Evolutionary conservation across 2,113 vertebrate species (phyloP), one percentile per base, ranked within the genome.

Genomic region (Bufo bufo): DNA sequence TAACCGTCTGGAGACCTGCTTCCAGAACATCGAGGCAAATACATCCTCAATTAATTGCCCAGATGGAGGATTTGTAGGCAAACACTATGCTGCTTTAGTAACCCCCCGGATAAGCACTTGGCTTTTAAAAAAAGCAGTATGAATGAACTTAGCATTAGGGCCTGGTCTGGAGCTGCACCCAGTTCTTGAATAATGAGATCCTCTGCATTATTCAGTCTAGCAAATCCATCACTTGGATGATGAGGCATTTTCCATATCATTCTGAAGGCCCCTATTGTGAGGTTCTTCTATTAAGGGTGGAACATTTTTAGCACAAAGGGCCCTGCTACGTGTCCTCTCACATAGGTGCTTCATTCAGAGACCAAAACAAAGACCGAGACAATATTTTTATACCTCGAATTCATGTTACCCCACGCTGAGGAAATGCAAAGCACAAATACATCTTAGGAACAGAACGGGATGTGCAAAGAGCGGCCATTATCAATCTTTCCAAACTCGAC

Each of bases 221-320:
- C 65, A 75, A 82, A 87, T 74, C 86, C 69, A 82, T 82, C 66
- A 82, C 43, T 45, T 75, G 50, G 20, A 63, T 59, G 86, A 88
- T 59, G 61, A 88, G 79, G 74, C 69, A 20, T 88, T 87, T 77
- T 82, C 54, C 54, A 88, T 88, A 61, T 88, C 69, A 49, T 74
- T 59, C 86, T 65, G 19, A 56, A 83, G 83, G 23, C 79, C 86
- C 56, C 52, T 74, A 20, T 79, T 65, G 80, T 54, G 79, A 83
- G 56, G 77, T 88, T 82, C 52, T 69, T 83, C 59, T 88, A 82
- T 87, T 87, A 87, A 75, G 56, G 17, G 19, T n/a, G 3, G 54
- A 58, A 87, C 69, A 82, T 87, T 87, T 59, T 50, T 65, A 23
- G 23, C 66, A 82, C 86, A 81, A 87, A 71, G 78, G 66, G 4